Percentiles rank a stretch among this genome's conserved stretches.
These are phyloP conservation scores for Cherax destructor DNA, from an alignment of 1,140 invertebrate genomes.

Conservation along the genomic window DNA sequence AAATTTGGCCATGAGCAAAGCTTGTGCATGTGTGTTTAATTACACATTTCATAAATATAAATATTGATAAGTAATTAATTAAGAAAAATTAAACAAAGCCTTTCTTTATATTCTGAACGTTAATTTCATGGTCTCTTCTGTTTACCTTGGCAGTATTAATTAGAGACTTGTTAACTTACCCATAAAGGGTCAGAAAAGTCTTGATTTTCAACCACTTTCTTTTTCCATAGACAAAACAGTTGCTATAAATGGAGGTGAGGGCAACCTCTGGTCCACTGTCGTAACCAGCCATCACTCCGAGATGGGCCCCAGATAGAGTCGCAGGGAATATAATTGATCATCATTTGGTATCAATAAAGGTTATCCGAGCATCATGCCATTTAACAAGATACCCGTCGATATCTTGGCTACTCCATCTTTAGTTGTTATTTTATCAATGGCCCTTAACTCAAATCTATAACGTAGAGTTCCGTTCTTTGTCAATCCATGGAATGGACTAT, in stretches of 20 bases:
- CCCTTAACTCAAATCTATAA: not conserved
- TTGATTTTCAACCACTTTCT: not conserved
- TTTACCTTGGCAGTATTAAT: not conserved
- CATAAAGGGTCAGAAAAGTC: slow-evolving; percentile 43
- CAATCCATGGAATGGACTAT: not conserved
- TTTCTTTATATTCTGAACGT: no score
- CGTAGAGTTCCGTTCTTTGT: not conserved
- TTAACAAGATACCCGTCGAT: not conserved
- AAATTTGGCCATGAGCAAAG: no score
- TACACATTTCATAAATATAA: no score
- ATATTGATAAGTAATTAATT: no score
- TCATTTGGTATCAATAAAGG: slow-evolving; percentile 1
- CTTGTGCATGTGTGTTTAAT: no score
- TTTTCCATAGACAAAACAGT: slow-evolving; percentile 16
- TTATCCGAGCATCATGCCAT: slow-evolving; percentile 22
- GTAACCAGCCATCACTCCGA: not conserved
- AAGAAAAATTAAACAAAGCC: no score
- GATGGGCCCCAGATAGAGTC: not conserved
- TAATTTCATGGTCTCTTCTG: no score
- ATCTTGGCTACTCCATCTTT: slow-evolving; percentile 8
- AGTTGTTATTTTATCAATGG: slow-evolving; percentile 15
- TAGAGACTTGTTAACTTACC: slow-evolving; percentile 5
- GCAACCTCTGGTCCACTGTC: not conserved
- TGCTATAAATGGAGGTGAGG: not conserved
- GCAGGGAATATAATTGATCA: not conserved